A percentile compares a stretch with the other conserved stretches of the same genome.
Evolutionary conservation across 2,888 invertebrate species (phyloP).

Genomic region (Mamestra brassicae): DNA sequence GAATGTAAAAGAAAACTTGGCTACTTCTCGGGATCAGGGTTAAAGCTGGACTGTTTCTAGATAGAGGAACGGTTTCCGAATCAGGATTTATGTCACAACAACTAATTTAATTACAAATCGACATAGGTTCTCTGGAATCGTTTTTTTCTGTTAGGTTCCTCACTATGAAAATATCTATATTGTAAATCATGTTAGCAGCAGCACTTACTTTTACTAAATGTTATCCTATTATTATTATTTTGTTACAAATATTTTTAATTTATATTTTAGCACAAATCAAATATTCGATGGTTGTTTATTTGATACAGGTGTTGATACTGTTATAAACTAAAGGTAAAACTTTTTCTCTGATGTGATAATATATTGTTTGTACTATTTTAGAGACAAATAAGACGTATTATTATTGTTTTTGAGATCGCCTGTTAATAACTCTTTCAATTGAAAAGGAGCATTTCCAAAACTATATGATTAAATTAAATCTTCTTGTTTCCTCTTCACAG

Average conservation of each 20-base stretch:
- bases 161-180: neutral
- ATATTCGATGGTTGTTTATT: constrained; percentile 1
- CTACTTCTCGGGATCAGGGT: constrained; percentile 31
- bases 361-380: neutral
- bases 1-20: neutral
- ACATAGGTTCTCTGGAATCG: neutral
- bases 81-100: neutral
- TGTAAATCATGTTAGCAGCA: constrained; percentile 30
- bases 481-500: neutral
- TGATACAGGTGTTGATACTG: constrained; percentile 8
- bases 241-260: constrained; percentile 28
- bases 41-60: neutral
- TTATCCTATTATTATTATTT: constrained; percentile 19
- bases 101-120: neutral
- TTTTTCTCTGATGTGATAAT: neutral
- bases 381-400: constrained; percentile 13
- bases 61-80: neutral
- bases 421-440: neutral
- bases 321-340: neutral
- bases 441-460: neutral
- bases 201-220: constrained; percentile 8
- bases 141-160: neutral
- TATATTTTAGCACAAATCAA: constrained; percentile 11
- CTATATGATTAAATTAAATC: constrained; percentile 1
- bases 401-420: neutral